A percentile compares a stretch with the other conserved stretches of the same genome.
Conservation (phyloP, 2,113 vertebrate genomes). For the Heteronetta atricapilla region DNA sequence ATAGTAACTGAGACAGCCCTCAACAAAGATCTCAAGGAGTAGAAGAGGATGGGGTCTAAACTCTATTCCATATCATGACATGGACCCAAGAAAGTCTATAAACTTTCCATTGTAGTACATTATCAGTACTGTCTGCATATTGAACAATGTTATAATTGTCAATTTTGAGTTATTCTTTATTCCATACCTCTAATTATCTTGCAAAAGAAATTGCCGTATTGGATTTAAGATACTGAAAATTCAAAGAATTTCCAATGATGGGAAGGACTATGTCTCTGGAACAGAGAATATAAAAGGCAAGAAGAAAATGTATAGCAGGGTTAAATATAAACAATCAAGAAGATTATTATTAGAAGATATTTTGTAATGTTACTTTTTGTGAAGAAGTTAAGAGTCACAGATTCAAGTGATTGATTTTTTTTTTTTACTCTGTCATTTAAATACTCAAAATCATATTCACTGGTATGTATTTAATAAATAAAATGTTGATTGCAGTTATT, state of each 20-base stretch:
- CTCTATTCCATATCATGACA: neutral
- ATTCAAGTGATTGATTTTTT: neutral
- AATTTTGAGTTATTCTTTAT: neutral
- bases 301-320: neutral
- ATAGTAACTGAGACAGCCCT: neutral
- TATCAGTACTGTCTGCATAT: neutral
- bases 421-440: neutral
- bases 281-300: neutral
- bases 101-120: neutral
- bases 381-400: neutral
- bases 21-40: neutral
- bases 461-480: neutral
- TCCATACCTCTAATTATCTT: neutral
- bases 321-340: neutral
- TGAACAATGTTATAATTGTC: neutral
- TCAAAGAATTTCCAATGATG: neutral
- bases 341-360: neutral
- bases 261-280: neutral
- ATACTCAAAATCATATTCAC: neutral
- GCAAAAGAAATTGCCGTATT: neutral
- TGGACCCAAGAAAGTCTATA: neutral
- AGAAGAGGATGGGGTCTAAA: neutral
- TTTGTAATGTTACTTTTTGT: neutral
- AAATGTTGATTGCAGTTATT: neutral
- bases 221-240: neutral